Evolutionary conservation across 1,140 invertebrate genomes (phyloP).

Genomic region (Nasonia giraulti): DNA sequence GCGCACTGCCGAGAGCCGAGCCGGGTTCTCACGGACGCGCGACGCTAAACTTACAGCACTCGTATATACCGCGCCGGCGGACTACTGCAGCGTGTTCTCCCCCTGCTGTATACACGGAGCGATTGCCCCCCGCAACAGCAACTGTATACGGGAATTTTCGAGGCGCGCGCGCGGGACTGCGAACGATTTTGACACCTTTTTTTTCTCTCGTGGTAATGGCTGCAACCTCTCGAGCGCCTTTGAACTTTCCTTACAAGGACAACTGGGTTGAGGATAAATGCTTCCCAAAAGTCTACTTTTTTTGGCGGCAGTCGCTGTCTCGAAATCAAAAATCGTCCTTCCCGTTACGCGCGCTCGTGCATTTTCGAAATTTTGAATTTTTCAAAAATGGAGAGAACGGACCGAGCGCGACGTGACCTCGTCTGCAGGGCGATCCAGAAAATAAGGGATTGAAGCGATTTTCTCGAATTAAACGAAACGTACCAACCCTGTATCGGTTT

Average conservation of each 20-base stretch:
- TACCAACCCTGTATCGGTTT: too few relatives aligned
- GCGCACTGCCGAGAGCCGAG: conserved; percentile 51
- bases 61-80: background rate
- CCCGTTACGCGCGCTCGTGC: background rate
- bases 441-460: background rate
- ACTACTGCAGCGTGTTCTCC: background rate
- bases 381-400: background rate
- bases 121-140: background rate
- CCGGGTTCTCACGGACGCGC: conserved; percentile 65
- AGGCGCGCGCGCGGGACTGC: too few relatives aligned
- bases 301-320: too few relatives aligned
- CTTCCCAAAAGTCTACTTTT: too few relatives aligned
- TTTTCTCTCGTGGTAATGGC: background rate
- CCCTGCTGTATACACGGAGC: background rate
- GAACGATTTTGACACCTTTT: background rate
- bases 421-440: background rate
- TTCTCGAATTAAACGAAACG: too few relatives aligned
- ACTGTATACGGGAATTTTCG: too few relatives aligned
- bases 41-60: background rate
- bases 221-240: background rate
- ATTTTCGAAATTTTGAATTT: background rate
- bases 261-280: too few relatives aligned
- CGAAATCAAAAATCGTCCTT: background rate
- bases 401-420: background rate
- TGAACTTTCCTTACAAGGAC: too few relatives aligned